Percentiles rank a stretch among this genome's conserved stretches.
These are phyloP conservation scores for Caenorhabditis virilis DNA, from an alignment of 2,888 invertebrate species.

Conservation along the genomic window DNA sequence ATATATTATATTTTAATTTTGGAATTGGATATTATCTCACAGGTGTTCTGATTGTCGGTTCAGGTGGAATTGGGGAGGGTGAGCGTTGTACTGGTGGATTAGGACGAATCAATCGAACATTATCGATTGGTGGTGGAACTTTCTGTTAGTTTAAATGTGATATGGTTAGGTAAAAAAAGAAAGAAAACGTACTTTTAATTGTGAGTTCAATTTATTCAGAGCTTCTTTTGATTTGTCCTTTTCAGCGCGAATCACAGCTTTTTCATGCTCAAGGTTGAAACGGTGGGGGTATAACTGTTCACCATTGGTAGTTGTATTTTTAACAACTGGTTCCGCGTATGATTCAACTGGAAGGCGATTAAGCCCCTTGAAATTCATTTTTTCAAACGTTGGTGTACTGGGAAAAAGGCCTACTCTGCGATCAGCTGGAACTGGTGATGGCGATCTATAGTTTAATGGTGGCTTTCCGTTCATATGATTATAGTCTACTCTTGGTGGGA, in stretches of 20 bases:
- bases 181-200: slow-evolving; percentile 28
- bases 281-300: slow-evolving; percentile 41
- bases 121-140: slow-evolving; percentile 49
- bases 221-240: slow-evolving; percentile 43
- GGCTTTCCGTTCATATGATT: slow-evolving; percentile 16
- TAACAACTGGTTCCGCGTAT: slow-evolving; percentile 40
- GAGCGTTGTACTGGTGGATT: slow-evolving; percentile 11
- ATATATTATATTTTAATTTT: background rate
- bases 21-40: slow-evolving; percentile 9
- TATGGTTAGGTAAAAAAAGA: background rate
- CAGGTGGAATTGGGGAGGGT: slow-evolving; percentile 17
- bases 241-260: slow-evolving; percentile 29
- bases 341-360: slow-evolving; percentile 37
- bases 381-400: too few relatives aligned
- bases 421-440: slow-evolving; percentile 31
- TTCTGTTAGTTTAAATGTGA: slow-evolving; percentile 28
- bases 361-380: slow-evolving; percentile 31
- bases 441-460: slow-evolving; percentile 26
- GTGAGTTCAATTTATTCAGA: slow-evolving; percentile 37
- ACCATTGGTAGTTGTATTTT: slow-evolving; percentile 36
- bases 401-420: slow-evolving; percentile 10
- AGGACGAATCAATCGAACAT: slow-evolving; percentile 35
- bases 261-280: slow-evolving; percentile 38
- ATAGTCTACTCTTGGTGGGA: slow-evolving; percentile 12
- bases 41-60: slow-evolving; percentile 9